Evolutionary conservation across 2,888 invertebrate species (phyloP).

Genomic region (Micoletzkya japonica): DNA sequence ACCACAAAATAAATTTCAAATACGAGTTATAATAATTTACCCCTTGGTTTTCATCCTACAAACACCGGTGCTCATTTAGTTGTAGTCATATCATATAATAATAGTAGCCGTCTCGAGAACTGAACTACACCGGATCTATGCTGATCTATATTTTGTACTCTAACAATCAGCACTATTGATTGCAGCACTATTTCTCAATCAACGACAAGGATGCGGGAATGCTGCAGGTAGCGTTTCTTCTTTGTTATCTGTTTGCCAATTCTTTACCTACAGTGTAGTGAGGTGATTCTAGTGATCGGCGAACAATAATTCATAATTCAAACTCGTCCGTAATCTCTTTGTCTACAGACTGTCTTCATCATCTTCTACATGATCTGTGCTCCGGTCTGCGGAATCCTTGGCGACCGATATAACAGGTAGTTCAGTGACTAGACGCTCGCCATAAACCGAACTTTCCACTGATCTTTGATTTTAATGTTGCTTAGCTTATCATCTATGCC

Average conservation of each 20-base stretch:
- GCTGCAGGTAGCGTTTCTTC: conserved; percentile 68
- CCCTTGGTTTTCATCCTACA: no score
- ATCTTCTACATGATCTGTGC: conserved; percentile 95
- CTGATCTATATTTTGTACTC: background rate
- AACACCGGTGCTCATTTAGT: no score
- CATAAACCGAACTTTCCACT: no score
- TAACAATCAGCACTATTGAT: background rate
- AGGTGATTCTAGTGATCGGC: no score
- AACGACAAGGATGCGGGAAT: conserved; percentile 81
- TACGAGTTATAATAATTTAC: no score
- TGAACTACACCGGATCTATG: no score
- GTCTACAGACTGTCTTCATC: conserved; percentile 82
- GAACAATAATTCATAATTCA: background rate
- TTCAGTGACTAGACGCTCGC: no score
- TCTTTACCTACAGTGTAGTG: background rate
- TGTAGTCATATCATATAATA: no score
- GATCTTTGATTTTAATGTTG: background rate
- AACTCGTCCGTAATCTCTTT: no score
- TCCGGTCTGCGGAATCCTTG: conserved; percentile 93
- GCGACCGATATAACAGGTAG: conserved; percentile 74
- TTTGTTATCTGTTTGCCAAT: conserved; percentile 4
- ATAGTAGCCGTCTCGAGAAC: no score
- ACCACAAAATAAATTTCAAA: no score
- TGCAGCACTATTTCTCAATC: conserved; percentile 77
- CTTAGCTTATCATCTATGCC: background rate